These are phyloP conservation scores for Calephelis nemesis DNA, from an alignment of 1,140 invertebrate genomes.

Conservation along the genomic window DNA sequence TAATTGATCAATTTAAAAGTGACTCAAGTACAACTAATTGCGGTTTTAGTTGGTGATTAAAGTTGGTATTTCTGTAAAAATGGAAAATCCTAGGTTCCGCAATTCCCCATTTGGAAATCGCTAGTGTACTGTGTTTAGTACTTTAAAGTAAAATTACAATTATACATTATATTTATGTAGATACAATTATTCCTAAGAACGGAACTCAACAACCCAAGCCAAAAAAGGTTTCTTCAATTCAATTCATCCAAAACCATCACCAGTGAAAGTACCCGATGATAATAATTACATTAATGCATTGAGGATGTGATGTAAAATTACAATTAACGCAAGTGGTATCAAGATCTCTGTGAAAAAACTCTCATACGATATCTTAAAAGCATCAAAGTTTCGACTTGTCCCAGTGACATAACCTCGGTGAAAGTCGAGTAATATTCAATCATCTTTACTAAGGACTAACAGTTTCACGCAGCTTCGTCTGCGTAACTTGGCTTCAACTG, in stretches of 20 bases:
- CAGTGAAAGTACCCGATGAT: background rate
- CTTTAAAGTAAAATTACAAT: too few species aligned
- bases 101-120: too few species aligned
- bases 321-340: conserved; percentile 13
- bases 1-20: too few species aligned
- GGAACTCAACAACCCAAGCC: too few species aligned
- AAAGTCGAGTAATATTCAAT: conserved; percentile 13
- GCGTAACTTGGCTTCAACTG: too few species aligned
- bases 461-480: too few species aligned
- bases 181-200: background rate
- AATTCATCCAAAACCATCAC: background rate
- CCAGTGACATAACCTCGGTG: conserved; percentile 15
- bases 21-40: too few species aligned
- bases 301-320: conserved; percentile 19
- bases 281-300: background rate
- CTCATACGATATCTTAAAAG: conserved; percentile 19
- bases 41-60: too few species aligned
- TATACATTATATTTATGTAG: too few species aligned
- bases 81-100: too few species aligned
- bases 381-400: conserved; percentile 15
- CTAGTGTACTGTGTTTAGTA: too few species aligned
- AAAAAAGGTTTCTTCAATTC: background rate
- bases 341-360: conserved; percentile 15
- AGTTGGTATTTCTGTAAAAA: too few species aligned
- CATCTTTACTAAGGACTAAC: conserved; percentile 4